phyloP scores from a whole-genome alignment of 2,888 invertebrate genomes.

The Pediacus dermestoides region DNA sequence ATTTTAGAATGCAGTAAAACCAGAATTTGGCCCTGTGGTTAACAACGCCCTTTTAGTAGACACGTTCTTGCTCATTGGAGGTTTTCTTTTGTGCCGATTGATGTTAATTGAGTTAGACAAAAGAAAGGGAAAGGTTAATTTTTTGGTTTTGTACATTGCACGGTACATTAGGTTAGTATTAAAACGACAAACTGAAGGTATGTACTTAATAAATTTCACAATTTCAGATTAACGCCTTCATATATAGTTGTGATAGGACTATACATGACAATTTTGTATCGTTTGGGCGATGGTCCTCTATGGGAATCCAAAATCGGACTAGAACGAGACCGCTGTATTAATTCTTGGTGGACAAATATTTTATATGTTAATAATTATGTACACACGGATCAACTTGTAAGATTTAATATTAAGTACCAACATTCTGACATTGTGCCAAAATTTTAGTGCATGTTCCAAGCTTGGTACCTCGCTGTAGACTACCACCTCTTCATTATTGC shows the following conservation, averaged over 20 bases:
- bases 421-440: too few species aligned
- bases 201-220: not conserved
- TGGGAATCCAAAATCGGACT: constrained; percentile 62
- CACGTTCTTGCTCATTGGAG: constrained; percentile 67
- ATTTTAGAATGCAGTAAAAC: constrained; percentile 54
- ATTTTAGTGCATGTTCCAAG: constrained; percentile 68
- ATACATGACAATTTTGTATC: constrained; percentile 68
- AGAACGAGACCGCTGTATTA: constrained; percentile 58
- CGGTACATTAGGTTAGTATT: constrained; percentile 63
- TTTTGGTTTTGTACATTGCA: constrained; percentile 59
- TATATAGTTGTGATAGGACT: constrained; percentile 69
- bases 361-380: constrained; percentile 73
- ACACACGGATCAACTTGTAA: constrained; percentile 60
- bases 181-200: not conserved
- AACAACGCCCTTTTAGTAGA: constrained; percentile 72
- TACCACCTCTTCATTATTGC: constrained; percentile 56
- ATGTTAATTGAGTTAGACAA: constrained; percentile 65
- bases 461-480: constrained; percentile 61
- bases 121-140: constrained; percentile 60
- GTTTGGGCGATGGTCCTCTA: constrained; percentile 69
- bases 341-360: constrained; percentile 72
- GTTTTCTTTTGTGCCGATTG: constrained; percentile 67
- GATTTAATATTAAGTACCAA: too few species aligned
- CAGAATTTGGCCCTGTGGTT: constrained; percentile 60
- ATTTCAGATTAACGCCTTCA: constrained; percentile 67